Percentiles rank a stretch among this genome's conserved stretches.
phyloP scores from a whole-genome alignment of 2,888 invertebrate genomes.

The Caenorhabditis virilis region DNA sequence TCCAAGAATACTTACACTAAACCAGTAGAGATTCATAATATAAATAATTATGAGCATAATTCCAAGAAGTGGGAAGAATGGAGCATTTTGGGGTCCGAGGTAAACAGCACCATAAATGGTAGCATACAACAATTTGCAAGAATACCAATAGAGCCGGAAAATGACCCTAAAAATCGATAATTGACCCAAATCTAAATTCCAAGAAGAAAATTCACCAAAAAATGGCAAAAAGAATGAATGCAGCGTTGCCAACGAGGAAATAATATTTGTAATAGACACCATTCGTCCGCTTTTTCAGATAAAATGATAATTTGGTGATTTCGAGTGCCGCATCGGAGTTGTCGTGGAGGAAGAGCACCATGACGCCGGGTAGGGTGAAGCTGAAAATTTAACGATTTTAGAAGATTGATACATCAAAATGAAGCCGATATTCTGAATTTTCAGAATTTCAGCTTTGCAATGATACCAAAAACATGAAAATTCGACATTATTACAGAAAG shows the following conservation, averaged over 20 bases:
- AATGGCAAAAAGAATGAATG: constrained; percentile 55
- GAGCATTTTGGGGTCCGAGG: constrained; percentile 53
- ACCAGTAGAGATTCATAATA: constrained; percentile 60
- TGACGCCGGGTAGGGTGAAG: constrained; percentile 54
- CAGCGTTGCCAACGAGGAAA: constrained; percentile 47
- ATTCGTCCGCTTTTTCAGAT: constrained; percentile 54
- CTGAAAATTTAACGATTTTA: too few species aligned
- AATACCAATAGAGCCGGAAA: constrained; percentile 60
- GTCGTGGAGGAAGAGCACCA: constrained; percentile 60
- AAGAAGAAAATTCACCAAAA: constrained; percentile 39
- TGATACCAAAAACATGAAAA: too few species aligned
- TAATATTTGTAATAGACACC: constrained; percentile 48
- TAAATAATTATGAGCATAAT: constrained; percentile 53
- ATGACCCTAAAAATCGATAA: constrained; percentile 36
- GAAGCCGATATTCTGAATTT: too few species aligned
- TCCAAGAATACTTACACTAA: constrained; percentile 45
- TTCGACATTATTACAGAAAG: too few species aligned
- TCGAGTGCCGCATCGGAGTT: constrained; percentile 59
- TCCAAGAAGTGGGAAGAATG: constrained; percentile 53
- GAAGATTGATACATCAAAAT: too few species aligned
- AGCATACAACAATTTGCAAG: constrained; percentile 57
- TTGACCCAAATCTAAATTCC: background rate
- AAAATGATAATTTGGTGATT: constrained; percentile 57
- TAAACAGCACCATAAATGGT: constrained; percentile 58
- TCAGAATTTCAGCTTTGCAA: too few species aligned